phyloP scores from a whole-genome alignment of 2,888 invertebrate genomes.

The Biston stratarius region DNA sequence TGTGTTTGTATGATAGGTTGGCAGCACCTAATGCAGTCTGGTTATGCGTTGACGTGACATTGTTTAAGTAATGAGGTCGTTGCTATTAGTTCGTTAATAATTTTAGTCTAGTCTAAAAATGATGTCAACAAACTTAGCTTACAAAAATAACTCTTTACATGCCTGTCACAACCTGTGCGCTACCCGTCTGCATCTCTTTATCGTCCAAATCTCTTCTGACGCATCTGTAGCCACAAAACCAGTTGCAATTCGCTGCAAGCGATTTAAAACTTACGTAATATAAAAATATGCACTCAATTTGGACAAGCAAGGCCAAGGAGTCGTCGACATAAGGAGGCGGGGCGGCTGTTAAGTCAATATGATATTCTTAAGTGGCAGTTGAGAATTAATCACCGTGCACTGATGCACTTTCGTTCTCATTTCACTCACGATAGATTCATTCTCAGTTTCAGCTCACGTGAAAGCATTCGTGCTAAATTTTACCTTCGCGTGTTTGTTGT shows the following conservation, averaged over 20 bases:
- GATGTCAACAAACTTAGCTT: slow-evolving; percentile 49
- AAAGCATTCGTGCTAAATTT: slow-evolving; percentile 25
- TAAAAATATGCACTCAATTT: slow-evolving; percentile 70
- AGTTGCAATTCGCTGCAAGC: slow-evolving; percentile 76
- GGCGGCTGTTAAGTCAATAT: slow-evolving; percentile 71
- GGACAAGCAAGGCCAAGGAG: slow-evolving; percentile 67
- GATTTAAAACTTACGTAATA: slow-evolving; percentile 68
- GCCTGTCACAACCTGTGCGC: slow-evolving; percentile 34
- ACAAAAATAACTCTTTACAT: slow-evolving; percentile 54
- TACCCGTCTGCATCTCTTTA: slow-evolving; percentile 48
- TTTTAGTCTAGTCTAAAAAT: slow-evolving; percentile 57
- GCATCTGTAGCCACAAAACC: slow-evolving; percentile 66
- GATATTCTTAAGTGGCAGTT: slow-evolving; percentile 72
- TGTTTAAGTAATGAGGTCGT: slow-evolving; percentile 54
- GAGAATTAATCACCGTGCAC: slow-evolving; percentile 75
- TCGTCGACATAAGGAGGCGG: slow-evolving; percentile 70
- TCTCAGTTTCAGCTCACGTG: slow-evolving; percentile 48
- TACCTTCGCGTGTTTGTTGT: slow-evolving; percentile 41
- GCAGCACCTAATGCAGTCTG: slow-evolving; percentile 50
- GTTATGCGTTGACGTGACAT: slow-evolving; percentile 51
- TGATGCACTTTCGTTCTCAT: slow-evolving; percentile 81
- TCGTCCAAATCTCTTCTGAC: slow-evolving; percentile 62
- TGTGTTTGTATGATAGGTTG: slow-evolving; percentile 36
- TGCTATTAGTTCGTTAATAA: slow-evolving; percentile 50
- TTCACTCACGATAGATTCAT: slow-evolving; percentile 68